Conservation (phyloP, 2,888 invertebrate species). For the Charanyca ferruginea region DNA sequence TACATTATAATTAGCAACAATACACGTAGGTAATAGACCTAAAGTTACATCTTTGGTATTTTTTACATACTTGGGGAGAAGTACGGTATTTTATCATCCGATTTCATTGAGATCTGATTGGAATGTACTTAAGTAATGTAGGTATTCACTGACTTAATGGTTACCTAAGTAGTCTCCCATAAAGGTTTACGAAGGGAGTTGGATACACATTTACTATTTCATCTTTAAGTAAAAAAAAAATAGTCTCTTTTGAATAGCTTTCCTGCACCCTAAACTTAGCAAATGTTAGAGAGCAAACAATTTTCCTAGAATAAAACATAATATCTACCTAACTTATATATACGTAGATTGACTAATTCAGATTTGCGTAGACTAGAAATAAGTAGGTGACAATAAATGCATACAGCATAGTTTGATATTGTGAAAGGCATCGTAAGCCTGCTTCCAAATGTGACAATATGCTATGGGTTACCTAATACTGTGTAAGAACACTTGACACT, state of each 20-base stretch:
- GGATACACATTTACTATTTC: too few species aligned
- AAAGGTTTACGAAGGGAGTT: too few species aligned
- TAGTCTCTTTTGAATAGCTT: too few species aligned
- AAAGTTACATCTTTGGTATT: constrained; percentile 63
- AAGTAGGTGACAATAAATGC: constrained; percentile 68
- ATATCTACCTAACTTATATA: background rate
- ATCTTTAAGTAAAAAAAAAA: too few species aligned
- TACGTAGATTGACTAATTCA: constrained; percentile 53
- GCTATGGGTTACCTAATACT: background rate
- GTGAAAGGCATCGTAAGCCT: constrained; percentile 75
- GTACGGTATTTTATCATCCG: constrained; percentile 30
- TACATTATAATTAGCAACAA: constrained; percentile 70
- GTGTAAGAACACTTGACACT: background rate
- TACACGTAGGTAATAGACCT: constrained; percentile 63
- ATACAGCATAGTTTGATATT: constrained; percentile 67
- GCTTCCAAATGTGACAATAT: constrained; percentile 55
- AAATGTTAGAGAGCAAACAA: background rate
- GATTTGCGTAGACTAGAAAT: constrained; percentile 69
- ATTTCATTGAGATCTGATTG: constrained; percentile 58
- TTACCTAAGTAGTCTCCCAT: too few species aligned
- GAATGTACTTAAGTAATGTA: constrained; percentile 64
- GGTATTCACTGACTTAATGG: constrained; percentile 26
- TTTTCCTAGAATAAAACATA: background rate
- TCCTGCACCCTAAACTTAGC: background rate
- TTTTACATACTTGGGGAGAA: background rate